Evolutionary conservation across 2,113 vertebrate genomes (phyloP), one percentile per base, ranked within the genome.

Genomic region (Clinocottus analis): DNA sequence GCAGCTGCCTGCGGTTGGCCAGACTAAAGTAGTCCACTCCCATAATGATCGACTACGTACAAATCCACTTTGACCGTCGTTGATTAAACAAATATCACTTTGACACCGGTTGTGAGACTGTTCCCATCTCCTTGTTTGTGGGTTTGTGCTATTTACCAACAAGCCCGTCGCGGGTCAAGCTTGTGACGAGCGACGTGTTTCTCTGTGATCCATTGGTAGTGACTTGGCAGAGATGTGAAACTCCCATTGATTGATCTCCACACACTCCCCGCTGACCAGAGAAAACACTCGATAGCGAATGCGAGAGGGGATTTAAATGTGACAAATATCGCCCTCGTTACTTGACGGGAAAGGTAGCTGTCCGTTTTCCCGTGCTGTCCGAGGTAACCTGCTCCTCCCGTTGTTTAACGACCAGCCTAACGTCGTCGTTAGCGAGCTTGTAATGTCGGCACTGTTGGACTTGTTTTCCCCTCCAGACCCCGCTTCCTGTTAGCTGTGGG

Each of bases 241-340:
- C 89, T 90, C 91, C 93, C 90, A 93, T 91, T 93, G 92, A 94
- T 92, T 92, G 92, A 94, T 94, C 84, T 92, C 58, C 86, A 70
- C 91, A 84, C 88, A 89, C 89, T 91, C 91, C 91, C 90, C 85
- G 85, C 90, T 92, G 90, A 93, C 90, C 85, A 80, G 85, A 89
- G 90, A 93, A 87, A 92, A 91, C 91, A 85, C 83, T 88, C 85
- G 79, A 85, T 73, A 78, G 79, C 85, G 73, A 88, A 82, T 70
- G 83, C 75, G 79, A 92, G 89, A 89, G 87, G 92, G 89, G 89
- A 79, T 90, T 91, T 90, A 93, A 91, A 91, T 89, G 43, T 77
- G 75, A 79, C 68, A 80, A 85, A 85, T 67, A 78, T 27, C 33
- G 58, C 80, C 68, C 72, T 31, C 49, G 62, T 67, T 27, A 5